Evolutionary conservation across 2,113 vertebrate genomes (phyloP).

Genomic region (Thamnophis sirtalis): DNA sequence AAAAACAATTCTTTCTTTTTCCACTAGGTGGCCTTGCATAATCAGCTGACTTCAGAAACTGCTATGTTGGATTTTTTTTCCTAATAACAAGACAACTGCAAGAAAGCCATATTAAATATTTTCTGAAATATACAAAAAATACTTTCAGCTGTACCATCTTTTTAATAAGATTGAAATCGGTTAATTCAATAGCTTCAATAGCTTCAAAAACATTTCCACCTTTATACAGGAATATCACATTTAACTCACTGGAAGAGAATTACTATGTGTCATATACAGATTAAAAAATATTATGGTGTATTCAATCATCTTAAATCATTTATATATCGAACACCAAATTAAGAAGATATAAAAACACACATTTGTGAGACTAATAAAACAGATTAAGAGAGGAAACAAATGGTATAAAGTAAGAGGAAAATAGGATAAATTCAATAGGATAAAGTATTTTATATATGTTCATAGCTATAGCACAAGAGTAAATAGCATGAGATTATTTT

Average conservation of each 20-base stretch:
- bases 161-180: background rate
- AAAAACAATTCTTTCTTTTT: background rate
- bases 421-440: background rate
- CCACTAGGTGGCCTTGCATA: conserved; percentile 20
- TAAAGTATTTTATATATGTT: background rate
- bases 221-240: background rate
- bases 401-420: background rate
- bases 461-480: background rate
- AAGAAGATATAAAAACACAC: background rate
- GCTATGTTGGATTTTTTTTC: background rate
- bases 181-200: background rate
- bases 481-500: background rate
- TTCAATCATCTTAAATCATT: background rate
- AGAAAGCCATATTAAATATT: background rate
- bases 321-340: background rate
- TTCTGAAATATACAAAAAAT: background rate
- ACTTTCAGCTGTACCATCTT: background rate
- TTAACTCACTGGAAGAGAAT: background rate
- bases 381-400: background rate
- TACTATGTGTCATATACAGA: background rate
- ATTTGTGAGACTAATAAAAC: background rate
- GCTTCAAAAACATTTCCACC: background rate
- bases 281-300: background rate
- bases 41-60: background rate
- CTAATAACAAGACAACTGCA: background rate